Conservation (phyloP, 2,113 vertebrate genomes). For the Nycticebus coucang region DNA sequence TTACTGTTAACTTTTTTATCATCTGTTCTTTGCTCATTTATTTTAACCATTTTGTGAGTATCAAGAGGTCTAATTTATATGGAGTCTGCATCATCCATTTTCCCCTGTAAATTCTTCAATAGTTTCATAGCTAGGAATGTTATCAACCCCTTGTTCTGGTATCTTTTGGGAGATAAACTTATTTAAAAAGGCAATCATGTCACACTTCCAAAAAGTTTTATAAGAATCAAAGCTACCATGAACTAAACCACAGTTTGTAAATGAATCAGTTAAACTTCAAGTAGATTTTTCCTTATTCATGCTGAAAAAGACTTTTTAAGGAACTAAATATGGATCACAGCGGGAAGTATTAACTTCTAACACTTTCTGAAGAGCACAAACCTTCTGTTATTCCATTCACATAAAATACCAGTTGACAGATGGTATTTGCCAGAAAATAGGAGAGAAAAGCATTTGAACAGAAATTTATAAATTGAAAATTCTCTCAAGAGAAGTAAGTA, state of each 20-base stretch:
- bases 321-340: slow-evolving; percentile 75
- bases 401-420: slow-evolving; percentile 80
- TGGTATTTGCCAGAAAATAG: slow-evolving; percentile 77
- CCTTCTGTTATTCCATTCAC: slow-evolving; percentile 80
- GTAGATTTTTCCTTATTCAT: slow-evolving; percentile 59
- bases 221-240: slow-evolving; percentile 31
- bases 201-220: slow-evolving; percentile 46
- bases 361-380: slow-evolving; percentile 73
- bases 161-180: not conserved
- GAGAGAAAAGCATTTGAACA: slow-evolving; percentile 60
- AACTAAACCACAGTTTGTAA: slow-evolving; percentile 62
- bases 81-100: not conserved
- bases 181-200: not conserved
- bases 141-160: no score
- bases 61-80: not conserved
- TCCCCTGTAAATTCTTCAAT: no score
- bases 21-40: slow-evolving; percentile 19
- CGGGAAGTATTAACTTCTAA: slow-evolving; percentile 77
- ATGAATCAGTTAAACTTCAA: slow-evolving; percentile 60
- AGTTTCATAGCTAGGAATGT: no score
- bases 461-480: slow-evolving; percentile 68
- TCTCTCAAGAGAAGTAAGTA: slow-evolving; percentile 67
- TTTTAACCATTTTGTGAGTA: not conserved
- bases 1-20: not conserved
- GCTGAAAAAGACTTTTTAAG: slow-evolving; percentile 71